Conservation (phyloP, 1,140 invertebrate genomes). For the Calephelis virginiensis region DNA sequence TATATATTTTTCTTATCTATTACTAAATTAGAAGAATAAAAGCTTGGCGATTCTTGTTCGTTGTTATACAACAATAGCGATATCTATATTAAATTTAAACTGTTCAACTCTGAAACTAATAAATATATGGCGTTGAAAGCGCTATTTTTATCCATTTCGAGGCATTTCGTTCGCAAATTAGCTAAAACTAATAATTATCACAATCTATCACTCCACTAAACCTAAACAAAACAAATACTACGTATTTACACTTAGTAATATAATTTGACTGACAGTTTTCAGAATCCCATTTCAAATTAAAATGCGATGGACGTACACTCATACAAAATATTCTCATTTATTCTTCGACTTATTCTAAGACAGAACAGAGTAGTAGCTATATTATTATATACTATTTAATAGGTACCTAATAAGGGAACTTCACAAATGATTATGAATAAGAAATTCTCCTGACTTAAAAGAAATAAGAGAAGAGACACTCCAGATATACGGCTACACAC, state of each 20-base stretch:
- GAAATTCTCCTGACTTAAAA: no score
- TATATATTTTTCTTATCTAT: constrained; percentile 32
- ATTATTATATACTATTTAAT: no score
- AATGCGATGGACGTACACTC: constrained; percentile 7
- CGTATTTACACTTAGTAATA: constrained; percentile 64
- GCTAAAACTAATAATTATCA: constrained; percentile 30
- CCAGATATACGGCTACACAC: no score
- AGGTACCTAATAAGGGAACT: no score
- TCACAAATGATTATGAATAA: no score
- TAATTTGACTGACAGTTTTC: constrained; percentile 70
- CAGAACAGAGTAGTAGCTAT: no score
- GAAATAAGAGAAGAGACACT: no score
- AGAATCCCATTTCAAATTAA: constrained; percentile 24
- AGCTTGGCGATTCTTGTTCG: constrained; percentile 34
- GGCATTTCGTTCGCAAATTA: constrained; percentile 15
- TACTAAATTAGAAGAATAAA: constrained; percentile 28
- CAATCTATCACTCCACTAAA: constrained; percentile 17
- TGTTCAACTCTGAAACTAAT: constrained; percentile 13
- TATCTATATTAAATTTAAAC: constrained; percentile 26
- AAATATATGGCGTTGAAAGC: constrained; percentile 16
- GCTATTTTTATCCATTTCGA: constrained; percentile 10
- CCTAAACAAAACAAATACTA: constrained; percentile 35
- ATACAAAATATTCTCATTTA: not conserved
- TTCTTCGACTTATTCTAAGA: not conserved
- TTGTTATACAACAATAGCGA: constrained; percentile 28